phyloP scores from a whole-genome alignment of 1,140 invertebrate genomes.

The Augochlora pura region DNA sequence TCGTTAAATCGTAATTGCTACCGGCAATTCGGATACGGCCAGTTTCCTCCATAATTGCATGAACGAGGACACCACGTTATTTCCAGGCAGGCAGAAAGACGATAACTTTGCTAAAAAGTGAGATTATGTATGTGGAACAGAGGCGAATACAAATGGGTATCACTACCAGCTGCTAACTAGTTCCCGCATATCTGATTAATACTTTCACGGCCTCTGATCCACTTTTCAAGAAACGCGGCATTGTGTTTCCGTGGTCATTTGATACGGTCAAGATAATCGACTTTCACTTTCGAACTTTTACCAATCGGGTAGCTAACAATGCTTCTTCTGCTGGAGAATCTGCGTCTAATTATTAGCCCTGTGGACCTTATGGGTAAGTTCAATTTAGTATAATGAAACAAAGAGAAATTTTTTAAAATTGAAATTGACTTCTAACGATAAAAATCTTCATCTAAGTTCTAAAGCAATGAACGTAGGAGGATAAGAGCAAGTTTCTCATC shows the following conservation, averaged over 20 bases:
- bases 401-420: no score
- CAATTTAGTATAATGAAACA: no score
- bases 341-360: not conserved
- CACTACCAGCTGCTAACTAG: not conserved
- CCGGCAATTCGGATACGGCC: not conserved
- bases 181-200: constrained; percentile 3
- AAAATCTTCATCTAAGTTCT: no score
- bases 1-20: not conserved
- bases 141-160: constrained; percentile 1
- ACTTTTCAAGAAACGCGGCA: constrained; percentile 19
- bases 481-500: no score
- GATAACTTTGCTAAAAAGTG: not conserved
- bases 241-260: not conserved
- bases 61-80: not conserved
- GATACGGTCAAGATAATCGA: not conserved
- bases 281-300: not conserved
- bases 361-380: no score
- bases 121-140: not conserved
- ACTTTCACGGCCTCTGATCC: constrained; percentile 29
- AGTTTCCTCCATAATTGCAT: not conserved
- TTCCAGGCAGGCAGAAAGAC: not conserved
- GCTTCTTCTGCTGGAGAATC: no score
- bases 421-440: no score
- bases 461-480: no score
- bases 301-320: not conserved